These are phyloP conservation scores for Drepana arcuata DNA, from an alignment of 1,140 invertebrate species.

Conservation along the genomic window DNA sequence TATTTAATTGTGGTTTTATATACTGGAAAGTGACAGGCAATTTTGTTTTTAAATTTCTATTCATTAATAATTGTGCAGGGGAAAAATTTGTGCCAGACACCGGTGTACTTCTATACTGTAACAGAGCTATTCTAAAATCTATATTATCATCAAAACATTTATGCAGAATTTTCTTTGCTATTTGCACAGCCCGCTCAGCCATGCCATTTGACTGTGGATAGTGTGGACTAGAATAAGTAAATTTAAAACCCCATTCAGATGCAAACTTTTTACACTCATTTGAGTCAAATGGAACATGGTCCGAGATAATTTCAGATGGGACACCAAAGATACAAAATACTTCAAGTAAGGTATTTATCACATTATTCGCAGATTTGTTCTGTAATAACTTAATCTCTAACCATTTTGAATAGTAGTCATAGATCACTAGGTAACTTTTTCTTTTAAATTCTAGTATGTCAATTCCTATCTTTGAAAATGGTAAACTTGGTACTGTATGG, in stretches of 20 bases:
- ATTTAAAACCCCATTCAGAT: conserved; percentile 1
- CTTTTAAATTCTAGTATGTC: too few species aligned
- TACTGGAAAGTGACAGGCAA: too few species aligned
- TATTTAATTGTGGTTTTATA: too few species aligned
- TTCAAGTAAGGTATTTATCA: conserved; percentile 14
- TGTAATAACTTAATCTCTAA: conserved; percentile 22
- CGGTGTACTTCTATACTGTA: too few species aligned
- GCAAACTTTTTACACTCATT: conserved; percentile 10
- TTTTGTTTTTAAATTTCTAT: too few species aligned
- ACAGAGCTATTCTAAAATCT: too few species aligned
- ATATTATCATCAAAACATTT: conserved; percentile 12
- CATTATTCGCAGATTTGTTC: conserved; percentile 14
- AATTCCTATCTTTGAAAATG: conserved; percentile 27
- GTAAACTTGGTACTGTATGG: conserved; percentile 24
- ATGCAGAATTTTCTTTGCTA: too few species aligned
- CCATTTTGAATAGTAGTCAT: conserved; percentile 38
- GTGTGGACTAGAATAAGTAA: too few species aligned
- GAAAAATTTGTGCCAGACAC: too few species aligned
- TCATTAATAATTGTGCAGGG: too few species aligned
- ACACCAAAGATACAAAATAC: conserved; percentile 26
- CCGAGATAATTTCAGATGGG: conserved; percentile 15
- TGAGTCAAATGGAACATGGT: conserved; percentile 14
- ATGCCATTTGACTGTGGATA: too few species aligned
- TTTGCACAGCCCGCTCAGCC: too few species aligned
- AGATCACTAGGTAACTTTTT: conserved; percentile 19